Percentiles rank a stretch among this genome's conserved stretches.
phyloP scores from a whole-genome alignment of 2,113 vertebrate species.

The Dasyprocta punctata region DNA sequence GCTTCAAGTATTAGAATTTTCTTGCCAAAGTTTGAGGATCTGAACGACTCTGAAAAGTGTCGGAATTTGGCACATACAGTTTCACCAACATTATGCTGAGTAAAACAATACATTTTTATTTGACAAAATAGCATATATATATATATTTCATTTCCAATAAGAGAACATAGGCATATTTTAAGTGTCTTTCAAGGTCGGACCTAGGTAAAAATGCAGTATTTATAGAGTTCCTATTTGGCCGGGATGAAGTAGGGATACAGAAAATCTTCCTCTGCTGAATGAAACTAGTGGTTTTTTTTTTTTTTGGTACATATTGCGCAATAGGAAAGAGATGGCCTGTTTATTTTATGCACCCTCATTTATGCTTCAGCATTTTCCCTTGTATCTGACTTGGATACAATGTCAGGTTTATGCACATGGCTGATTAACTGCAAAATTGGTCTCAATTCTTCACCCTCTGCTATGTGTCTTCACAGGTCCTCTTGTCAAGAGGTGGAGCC shows the following conservation, averaged over 20 bases:
- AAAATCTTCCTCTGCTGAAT: conserved; percentile 32
- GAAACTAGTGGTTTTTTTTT: background rate
- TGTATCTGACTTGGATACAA: conserved; percentile 32
- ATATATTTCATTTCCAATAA: conserved; percentile 39
- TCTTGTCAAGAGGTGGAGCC: background rate
- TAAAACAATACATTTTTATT: conserved; percentile 63
- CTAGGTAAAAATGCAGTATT: conserved; percentile 40
- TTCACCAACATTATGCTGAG: conserved; percentile 46
- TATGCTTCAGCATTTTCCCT: background rate
- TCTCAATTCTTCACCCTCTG: background rate
- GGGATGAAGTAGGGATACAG: background rate
- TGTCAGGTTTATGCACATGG: conserved; percentile 16
- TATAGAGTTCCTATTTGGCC: conserved; percentile 32
- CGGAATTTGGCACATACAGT: conserved; percentile 55
- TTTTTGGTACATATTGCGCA: background rate
- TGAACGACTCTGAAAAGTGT: conserved; percentile 63
- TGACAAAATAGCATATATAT: conserved; percentile 43
- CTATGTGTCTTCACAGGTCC: background rate
- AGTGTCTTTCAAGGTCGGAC: conserved; percentile 45
- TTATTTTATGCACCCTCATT: conserved; percentile 5
- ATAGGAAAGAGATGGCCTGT: background rate
- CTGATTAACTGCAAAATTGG: background rate
- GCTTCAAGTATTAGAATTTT: conserved; percentile 61
- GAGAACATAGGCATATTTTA: conserved; percentile 31
- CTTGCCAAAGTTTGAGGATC: conserved; percentile 58